Evolutionary conservation across 2,888 invertebrate genomes (phyloP).

Genomic region (Cristatella mucedo): DNA sequence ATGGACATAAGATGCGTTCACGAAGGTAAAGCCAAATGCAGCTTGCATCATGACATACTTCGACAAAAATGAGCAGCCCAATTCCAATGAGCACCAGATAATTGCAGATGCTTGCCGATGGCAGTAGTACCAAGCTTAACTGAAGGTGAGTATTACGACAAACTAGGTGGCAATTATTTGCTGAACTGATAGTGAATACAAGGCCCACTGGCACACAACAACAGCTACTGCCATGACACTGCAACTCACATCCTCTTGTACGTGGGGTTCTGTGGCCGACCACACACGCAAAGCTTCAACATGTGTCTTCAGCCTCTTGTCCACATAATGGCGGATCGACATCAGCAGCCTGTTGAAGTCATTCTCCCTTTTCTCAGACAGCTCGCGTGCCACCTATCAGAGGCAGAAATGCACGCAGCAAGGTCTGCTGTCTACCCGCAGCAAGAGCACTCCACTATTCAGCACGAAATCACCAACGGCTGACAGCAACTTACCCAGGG

Average conservation of each 20-base stretch:
- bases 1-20: no score
- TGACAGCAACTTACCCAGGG: conserved; percentile 52
- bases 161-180: no score
- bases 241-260: conserved; percentile 58
- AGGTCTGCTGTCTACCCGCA: neutral
- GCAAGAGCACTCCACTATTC: neutral
- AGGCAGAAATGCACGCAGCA: conserved; percentile 14
- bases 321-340: conserved; percentile 76
- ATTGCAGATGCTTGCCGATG: no score
- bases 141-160: no score
- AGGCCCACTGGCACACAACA: no score
- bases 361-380: conserved; percentile 87
- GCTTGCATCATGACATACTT: no score
- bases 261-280: conserved; percentile 81
- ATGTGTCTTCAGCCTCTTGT: conserved; percentile 72
- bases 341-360: conserved; percentile 74
- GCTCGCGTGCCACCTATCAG: conserved; percentile 63
- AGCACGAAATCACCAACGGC: neutral
- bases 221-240: neutral
- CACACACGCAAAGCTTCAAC: conserved; percentile 81
- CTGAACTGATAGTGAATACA: no score
- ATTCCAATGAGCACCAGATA: no score
- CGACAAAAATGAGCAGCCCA: no score
- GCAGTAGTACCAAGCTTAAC: no score
- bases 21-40: no score